Evolutionary conservation across 2,113 vertebrate species (phyloP).

Genomic region (Australoheros scitulus): DNA sequence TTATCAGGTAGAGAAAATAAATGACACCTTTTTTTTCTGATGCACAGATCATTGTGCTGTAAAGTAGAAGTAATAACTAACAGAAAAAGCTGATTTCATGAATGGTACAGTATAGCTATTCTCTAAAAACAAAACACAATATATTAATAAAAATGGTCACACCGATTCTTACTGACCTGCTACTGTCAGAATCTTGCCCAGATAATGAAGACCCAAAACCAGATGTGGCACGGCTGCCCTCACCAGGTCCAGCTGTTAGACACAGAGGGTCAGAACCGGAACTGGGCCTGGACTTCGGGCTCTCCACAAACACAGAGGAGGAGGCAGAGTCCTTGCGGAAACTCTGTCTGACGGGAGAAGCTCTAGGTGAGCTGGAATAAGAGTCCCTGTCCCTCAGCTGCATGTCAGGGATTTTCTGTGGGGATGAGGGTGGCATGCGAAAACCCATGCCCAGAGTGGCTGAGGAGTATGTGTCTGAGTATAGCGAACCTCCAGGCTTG

Average conservation of each 20-base stretch:
- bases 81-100: background rate
- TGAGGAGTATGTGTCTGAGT: conserved; percentile 85
- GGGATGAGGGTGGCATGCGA: conserved; percentile 92
- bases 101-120: background rate
- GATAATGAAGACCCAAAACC: conserved; percentile 86
- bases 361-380: conserved; percentile 91
- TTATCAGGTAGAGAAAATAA: background rate
- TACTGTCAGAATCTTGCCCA: conserved; percentile 87
- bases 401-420: conserved; percentile 91
- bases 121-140: background rate
- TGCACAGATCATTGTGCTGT: background rate
- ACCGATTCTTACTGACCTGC: conserved; percentile 79
- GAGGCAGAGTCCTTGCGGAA: conserved; percentile 96
- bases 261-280: conserved; percentile 87
- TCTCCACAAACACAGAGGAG: conserved; percentile 90
- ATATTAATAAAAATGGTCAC: background rate
- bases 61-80: background rate
- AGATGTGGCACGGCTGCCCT: conserved; percentile 80
- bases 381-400: conserved; percentile 86
- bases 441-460: conserved; percentile 86
- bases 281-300: conserved; percentile 88
- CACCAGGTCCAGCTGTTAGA: conserved; percentile 84
- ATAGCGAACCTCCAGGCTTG: conserved; percentile 89
- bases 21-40: background rate
- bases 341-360: conserved; percentile 91